phyloP scores from a whole-genome alignment of 2,797 vertebrate species.

The Arctocebus calabarensis region DNA sequence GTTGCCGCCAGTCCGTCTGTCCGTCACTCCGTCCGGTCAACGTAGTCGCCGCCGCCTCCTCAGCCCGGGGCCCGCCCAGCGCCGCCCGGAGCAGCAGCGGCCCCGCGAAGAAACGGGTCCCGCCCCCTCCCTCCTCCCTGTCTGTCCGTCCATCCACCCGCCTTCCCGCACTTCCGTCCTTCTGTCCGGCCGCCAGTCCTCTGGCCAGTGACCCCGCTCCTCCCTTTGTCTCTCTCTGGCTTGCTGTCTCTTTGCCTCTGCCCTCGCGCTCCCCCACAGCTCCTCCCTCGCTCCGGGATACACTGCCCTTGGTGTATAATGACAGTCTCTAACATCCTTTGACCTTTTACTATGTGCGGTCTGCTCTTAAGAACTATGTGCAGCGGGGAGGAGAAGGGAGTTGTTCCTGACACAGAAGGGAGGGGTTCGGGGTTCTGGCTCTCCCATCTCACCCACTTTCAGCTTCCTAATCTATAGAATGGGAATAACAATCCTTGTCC shows the following conservation, averaged over 20 bases:
- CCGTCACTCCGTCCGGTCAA: constrained; percentile 80
- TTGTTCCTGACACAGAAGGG: constrained; percentile 12
- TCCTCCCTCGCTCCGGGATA: constrained; percentile 67
- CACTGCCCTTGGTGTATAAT: not conserved
- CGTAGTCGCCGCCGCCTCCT: constrained; percentile 73
- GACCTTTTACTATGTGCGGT: not conserved
- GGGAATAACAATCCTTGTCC: constrained; percentile 29
- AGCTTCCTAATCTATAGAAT: constrained; percentile 54
- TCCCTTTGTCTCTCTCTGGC: constrained; percentile 74
- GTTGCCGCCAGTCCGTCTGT: constrained; percentile 72
- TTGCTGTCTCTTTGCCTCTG: constrained; percentile 84
- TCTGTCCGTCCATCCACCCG: constrained; percentile 51
- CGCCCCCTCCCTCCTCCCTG: constrained; percentile 52
- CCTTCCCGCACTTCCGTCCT: constrained; percentile 67
- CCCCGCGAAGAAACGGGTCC: constrained; percentile 78
- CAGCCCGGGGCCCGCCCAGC: constrained; percentile 80
- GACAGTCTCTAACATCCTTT: not conserved
- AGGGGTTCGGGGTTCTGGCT: not conserved
- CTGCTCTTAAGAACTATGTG: not conserved
- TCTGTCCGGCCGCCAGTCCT: constrained; percentile 59
- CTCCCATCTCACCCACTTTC: not conserved
- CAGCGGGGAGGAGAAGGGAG: not conserved
- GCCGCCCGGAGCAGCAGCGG: constrained; percentile 79
- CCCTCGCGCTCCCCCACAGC: constrained; percentile 72
- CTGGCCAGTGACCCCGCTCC: constrained; percentile 33